phyloP scores from a whole-genome alignment of 2,113 vertebrate genomes.

The Tupaia chinensis region DNA sequence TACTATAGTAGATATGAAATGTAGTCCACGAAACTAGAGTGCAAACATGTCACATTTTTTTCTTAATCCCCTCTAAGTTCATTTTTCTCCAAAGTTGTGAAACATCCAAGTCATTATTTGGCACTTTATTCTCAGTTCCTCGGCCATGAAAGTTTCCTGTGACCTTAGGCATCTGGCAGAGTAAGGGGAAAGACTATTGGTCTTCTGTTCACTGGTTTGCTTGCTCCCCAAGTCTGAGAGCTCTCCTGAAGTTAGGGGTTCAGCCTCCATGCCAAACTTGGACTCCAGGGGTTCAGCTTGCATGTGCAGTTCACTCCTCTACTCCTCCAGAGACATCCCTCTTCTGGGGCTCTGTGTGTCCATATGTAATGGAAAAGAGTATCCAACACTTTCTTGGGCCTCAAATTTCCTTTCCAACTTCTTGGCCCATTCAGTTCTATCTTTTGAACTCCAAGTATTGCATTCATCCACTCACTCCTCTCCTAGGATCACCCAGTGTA shows the following conservation, averaged over 20 bases:
- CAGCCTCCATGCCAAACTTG: background rate
- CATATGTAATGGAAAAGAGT: background rate
- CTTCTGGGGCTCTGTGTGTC: background rate
- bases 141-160: background rate
- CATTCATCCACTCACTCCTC: background rate
- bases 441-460: background rate
- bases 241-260: background rate
- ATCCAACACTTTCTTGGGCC: background rate
- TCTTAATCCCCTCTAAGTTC: background rate
- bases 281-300: background rate
- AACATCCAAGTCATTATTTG: background rate
- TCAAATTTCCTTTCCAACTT: background rate
- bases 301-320: background rate
- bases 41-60: background rate
- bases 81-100: background rate
- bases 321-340: background rate
- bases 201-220: background rate
- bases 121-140: background rate
- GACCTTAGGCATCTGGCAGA: background rate
- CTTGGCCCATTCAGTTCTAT: background rate
- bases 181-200: background rate
- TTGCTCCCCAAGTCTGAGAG: background rate
- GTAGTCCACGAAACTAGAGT: background rate
- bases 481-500: background rate
- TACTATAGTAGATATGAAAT: background rate